A percentile compares a stretch with the other conserved stretches of the same genome.
Evolutionary conservation across 2,113 vertebrate genomes (phyloP).

Genomic region (Cyanoramphus novaezelandiae): DNA sequence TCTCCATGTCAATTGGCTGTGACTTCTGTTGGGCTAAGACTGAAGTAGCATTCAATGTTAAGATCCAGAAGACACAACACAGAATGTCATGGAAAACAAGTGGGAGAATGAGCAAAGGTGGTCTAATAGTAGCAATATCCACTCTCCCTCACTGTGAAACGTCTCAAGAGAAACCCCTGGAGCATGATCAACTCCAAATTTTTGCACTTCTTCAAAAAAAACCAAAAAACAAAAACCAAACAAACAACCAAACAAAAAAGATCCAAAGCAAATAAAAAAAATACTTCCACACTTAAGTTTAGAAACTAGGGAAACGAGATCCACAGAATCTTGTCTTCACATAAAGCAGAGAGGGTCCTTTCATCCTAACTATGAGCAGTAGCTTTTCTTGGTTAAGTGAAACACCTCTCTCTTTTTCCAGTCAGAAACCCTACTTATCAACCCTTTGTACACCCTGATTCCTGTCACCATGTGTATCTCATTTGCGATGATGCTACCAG

Average conservation of each 20-base stretch:
- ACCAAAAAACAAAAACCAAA: background rate
- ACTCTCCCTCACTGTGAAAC: background rate
- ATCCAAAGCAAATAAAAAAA: background rate
- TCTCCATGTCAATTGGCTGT: background rate
- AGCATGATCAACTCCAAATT: background rate
- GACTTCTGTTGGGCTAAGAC: background rate
- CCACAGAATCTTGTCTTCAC: background rate
- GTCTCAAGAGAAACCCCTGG: background rate
- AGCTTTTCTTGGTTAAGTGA: background rate
- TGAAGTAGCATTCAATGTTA: background rate
- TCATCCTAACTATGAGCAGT: background rate
- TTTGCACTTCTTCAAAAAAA: background rate
- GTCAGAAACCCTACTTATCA: slow-evolving; percentile 94
- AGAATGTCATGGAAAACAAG: background rate
- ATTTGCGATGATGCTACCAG: slow-evolving; percentile 97
- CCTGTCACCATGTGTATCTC: slow-evolving; percentile 98
- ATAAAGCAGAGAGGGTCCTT: background rate
- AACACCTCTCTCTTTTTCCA: slow-evolving; percentile 54
- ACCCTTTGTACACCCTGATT: slow-evolving; percentile 95
- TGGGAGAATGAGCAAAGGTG: background rate
- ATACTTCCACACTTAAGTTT: fast-evolving
- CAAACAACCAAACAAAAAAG: background rate
- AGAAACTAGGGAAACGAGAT: background rate
- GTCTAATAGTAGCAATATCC: background rate
- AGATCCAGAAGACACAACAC: background rate